These are phyloP conservation scores for Caprella mutica DNA, from an alignment of 2,888 invertebrate species.

Conservation along the genomic window DNA sequence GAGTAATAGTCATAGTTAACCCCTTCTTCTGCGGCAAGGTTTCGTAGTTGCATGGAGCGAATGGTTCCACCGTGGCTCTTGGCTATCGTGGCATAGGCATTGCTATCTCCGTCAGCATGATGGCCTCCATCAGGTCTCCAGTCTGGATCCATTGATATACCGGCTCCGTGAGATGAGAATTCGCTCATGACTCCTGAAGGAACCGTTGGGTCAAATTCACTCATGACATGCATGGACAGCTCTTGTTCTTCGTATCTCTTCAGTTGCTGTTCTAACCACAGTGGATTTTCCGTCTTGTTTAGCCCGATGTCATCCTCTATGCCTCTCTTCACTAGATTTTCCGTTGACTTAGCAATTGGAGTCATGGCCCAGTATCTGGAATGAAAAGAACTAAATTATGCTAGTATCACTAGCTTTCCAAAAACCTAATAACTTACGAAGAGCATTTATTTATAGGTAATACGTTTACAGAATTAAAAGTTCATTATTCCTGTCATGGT, in stretches of 20 bases:
- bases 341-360: conserved; percentile 67
- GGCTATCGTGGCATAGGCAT: conserved; percentile 68
- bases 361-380: conserved; percentile 55
- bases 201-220: conserved; percentile 51
- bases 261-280: conserved; percentile 85
- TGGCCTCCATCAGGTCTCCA: conserved; percentile 21
- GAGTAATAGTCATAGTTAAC: conserved; percentile 31
- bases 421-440: too few species aligned
- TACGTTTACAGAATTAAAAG: too few species aligned
- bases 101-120: conserved; percentile 46
- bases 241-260: conserved; percentile 85
- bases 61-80: conserved; percentile 32
- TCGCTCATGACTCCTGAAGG: conserved; percentile 1
- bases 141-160: conserved; percentile 26
- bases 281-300: conserved; percentile 79
- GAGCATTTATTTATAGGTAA: too few species aligned
- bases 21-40: conserved; percentile 12
- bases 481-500: too few species aligned
- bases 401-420: too few species aligned
- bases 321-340: conserved; percentile 57
- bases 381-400: conserved; percentile 20
- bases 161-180: conserved; percentile 1
- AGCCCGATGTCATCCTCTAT: conserved; percentile 66
- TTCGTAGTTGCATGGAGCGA: conserved; percentile 27
- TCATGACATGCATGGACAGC: conserved; percentile 83